These are phyloP conservation scores for Achroia grisella DNA, from an alignment of 1,140 invertebrate species.

Conservation along the genomic window DNA sequence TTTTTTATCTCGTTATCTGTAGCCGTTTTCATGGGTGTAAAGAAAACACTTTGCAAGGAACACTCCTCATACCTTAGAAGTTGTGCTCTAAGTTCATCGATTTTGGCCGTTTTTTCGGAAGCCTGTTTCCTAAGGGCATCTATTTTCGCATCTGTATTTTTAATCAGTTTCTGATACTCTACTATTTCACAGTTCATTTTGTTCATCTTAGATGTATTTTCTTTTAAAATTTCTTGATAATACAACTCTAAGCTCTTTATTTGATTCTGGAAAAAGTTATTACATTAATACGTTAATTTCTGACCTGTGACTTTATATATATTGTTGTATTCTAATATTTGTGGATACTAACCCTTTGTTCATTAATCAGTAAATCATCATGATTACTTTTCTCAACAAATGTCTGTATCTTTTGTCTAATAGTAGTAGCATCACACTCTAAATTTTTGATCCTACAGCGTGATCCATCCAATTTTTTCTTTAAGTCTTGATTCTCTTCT, in stretches of 20 bases:
- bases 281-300: conserved; percentile 5
- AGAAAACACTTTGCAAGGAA: conserved; percentile 62
- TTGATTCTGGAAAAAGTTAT: conserved; percentile 51
- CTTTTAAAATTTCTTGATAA: conserved; percentile 62
- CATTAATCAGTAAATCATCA: conserved; percentile 74
- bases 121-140: conserved; percentile 53
- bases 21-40: conserved; percentile 63
- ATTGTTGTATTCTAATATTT: not conserved
- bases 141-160: conserved; percentile 59
- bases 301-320: too few relatives aligned
- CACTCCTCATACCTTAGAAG: conserved; percentile 58
- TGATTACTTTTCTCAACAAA: conserved; percentile 74
- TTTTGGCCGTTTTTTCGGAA: conserved; percentile 54
- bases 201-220: conserved; percentile 56
- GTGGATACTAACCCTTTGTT: conserved; percentile 61
- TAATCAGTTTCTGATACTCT: conserved; percentile 49
- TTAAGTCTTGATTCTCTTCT: conserved; percentile 68
- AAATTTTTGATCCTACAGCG: conserved; percentile 74
- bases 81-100: conserved; percentile 57
- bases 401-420: conserved; percentile 69
- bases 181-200: conserved; percentile 49
- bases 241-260: conserved; percentile 55
- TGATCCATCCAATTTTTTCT: conserved; percentile 74
- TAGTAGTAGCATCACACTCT: conserved; percentile 67
- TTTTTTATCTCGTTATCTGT: conserved; percentile 64